These are phyloP conservation scores for Campylorhamphus procurvoides DNA, from an alignment of 2,113 vertebrate species.

Conservation along the genomic window DNA sequence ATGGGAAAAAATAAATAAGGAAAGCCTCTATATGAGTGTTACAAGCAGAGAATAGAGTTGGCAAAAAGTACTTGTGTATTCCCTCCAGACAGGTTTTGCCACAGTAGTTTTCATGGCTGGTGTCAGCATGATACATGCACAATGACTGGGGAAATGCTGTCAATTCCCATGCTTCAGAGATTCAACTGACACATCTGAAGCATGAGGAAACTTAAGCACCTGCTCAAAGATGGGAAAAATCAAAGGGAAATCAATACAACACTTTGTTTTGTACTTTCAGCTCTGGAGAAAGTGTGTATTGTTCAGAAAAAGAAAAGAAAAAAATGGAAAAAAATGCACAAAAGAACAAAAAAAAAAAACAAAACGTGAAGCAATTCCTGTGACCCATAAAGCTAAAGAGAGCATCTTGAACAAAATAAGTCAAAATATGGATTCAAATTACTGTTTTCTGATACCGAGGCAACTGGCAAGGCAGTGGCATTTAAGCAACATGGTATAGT, in stretches of 20 bases:
- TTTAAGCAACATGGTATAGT: background rate
- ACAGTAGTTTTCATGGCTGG: background rate
- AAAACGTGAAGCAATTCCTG: background rate
- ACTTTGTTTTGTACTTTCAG: background rate
- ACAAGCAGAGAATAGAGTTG: background rate
- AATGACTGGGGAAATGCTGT: background rate
- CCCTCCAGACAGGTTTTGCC: background rate
- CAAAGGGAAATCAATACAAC: slow-evolving; percentile 7
- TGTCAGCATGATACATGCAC: background rate
- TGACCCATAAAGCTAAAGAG: background rate
- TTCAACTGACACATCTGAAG: background rate
- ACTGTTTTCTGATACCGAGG: background rate
- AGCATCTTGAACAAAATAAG: background rate
- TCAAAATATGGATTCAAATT: background rate
- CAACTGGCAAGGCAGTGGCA: background rate
- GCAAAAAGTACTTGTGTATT: background rate
- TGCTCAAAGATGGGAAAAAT: background rate
- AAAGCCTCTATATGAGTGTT: background rate
- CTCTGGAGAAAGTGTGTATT: background rate
- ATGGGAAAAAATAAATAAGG: background rate
- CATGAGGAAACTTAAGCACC: background rate
- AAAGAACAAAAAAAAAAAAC: too few species aligned
- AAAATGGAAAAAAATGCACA: background rate
- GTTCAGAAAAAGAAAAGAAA: background rate
- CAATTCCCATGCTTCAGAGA: background rate